A percentile compares a stretch with the other conserved stretches of the same genome.
These are phyloP conservation scores for Hemichromis elongatus DNA, from an alignment of 2,113 vertebrate genomes.

Conservation along the genomic window DNA sequence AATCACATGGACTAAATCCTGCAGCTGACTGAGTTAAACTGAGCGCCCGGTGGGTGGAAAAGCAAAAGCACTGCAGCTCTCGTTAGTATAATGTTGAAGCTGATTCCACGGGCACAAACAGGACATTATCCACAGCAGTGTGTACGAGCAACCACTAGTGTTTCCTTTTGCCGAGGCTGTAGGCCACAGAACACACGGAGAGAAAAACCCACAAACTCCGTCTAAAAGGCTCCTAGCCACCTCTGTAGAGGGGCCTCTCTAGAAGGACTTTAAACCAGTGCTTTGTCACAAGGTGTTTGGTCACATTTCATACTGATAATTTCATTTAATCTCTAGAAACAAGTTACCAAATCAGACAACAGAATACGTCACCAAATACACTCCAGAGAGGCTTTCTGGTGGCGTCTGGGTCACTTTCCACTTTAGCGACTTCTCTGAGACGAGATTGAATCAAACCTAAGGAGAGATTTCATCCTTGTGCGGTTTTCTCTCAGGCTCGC, in stretches of 20 bases:
- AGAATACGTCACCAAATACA: not conserved
- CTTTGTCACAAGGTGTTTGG: not conserved
- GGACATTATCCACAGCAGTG: conserved; percentile 10
- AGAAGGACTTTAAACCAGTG: not conserved
- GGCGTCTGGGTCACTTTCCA: not conserved
- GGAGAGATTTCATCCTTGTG: not conserved
- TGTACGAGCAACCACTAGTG: conserved; percentile 13
- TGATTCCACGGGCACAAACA: conserved; percentile 1
- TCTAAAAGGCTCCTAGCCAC: accelerated
- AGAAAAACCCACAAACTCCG: not conserved
- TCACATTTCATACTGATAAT: accelerated
- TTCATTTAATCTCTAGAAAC: not conserved
- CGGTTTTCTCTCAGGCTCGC: not conserved
- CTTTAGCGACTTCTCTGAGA: not conserved
- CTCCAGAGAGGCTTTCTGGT: not conserved
- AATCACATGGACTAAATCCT: not conserved
- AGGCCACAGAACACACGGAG: not conserved
- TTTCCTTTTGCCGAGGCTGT: conserved; percentile 3
- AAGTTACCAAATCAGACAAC: not conserved
- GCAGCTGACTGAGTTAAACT: not conserved
- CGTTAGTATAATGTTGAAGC: not conserved
- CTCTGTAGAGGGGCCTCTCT: not conserved
- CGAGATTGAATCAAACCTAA: not conserved
- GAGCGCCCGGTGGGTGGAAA: not conserved
- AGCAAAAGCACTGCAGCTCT: not conserved